Percentiles rank a stretch among this genome's conserved stretches.
Conservation (phyloP, 1,140 invertebrate genomes). For the Hylyphantes graminicola region DNA sequence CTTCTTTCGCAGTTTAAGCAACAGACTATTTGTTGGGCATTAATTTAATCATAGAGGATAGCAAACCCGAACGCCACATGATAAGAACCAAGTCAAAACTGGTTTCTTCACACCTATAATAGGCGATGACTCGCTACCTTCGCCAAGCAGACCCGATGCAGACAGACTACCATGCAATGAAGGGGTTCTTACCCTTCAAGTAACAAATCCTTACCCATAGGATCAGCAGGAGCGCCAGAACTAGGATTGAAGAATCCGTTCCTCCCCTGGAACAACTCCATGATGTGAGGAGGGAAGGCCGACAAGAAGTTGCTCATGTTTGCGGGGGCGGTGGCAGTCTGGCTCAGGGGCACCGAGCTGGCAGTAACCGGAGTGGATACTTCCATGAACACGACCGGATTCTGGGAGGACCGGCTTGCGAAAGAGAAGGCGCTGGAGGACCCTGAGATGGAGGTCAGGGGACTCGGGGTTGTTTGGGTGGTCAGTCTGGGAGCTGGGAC, state of each 20-base stretch:
- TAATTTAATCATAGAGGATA: too few relatives aligned
- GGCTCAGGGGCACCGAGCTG: conserved; percentile 5
- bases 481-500: conserved; percentile 48
- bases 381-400: conserved; percentile 78
- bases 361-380: conserved; percentile 74
- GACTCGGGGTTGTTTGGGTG: conserved; percentile 62
- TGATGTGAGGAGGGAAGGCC: background rate
- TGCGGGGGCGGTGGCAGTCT: background rate
- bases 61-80: too few relatives aligned
- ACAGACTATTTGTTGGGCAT: too few relatives aligned
- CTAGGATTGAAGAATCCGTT: background rate
- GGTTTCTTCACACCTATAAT: too few relatives aligned
- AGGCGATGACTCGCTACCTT: too few relatives aligned
- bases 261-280: background rate
- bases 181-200: too few relatives aligned
- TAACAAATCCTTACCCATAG: background rate
- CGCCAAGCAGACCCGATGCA: too few relatives aligned
- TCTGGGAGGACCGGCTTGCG: conserved; percentile 63
- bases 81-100: too few relatives aligned
- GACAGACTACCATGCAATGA: too few relatives aligned
- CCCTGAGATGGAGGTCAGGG: conserved; percentile 16
- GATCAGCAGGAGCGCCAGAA: background rate
- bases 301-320: background rate
- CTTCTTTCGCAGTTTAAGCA: too few relatives aligned
- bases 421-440: background rate